These are phyloP conservation scores for Pelecanoides urinatrix DNA, from an alignment of 2,113 vertebrate genomes.

Conservation along the genomic window DNA sequence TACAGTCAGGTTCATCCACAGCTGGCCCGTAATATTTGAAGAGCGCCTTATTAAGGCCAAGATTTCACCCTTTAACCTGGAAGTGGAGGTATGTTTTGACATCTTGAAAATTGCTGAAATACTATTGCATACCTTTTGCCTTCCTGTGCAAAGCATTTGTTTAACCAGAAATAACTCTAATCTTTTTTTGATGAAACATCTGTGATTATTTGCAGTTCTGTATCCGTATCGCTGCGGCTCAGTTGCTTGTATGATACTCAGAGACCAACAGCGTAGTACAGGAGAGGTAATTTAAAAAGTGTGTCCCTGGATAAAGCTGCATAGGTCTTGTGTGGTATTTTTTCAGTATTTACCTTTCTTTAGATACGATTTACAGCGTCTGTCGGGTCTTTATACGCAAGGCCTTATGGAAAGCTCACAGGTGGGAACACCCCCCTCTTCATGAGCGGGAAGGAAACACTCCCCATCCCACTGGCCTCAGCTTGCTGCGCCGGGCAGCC, in stretches of 20 bases:
- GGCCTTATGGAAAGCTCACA: not conserved
- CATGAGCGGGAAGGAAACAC: not conserved
- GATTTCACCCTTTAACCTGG: not conserved
- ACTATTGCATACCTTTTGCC: not conserved
- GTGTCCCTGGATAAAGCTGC: not conserved
- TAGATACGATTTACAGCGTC: not conserved
- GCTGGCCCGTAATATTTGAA: not conserved
- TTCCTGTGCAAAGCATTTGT: not conserved
- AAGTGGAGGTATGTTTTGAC: not conserved
- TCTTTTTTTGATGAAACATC: not conserved
- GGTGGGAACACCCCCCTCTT: not conserved
- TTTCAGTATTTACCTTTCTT: not conserved
- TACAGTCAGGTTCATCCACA: not conserved
- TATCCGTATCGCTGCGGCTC: fast-evolving
- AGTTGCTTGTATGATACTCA: not conserved
- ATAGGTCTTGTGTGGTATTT: not conserved
- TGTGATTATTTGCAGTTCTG: not conserved
- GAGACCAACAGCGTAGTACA: not conserved
- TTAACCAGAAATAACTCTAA: not conserved
- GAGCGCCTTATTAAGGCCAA: not conserved
- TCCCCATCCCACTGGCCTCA: not conserved
- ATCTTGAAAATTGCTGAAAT: not conserved
- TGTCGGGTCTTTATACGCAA: not conserved
- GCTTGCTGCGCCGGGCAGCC: not conserved
- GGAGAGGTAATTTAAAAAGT: not conserved